Conservation (phyloP, 2,113 vertebrate species). For the Poeciliopsis occidentalis region DNA sequence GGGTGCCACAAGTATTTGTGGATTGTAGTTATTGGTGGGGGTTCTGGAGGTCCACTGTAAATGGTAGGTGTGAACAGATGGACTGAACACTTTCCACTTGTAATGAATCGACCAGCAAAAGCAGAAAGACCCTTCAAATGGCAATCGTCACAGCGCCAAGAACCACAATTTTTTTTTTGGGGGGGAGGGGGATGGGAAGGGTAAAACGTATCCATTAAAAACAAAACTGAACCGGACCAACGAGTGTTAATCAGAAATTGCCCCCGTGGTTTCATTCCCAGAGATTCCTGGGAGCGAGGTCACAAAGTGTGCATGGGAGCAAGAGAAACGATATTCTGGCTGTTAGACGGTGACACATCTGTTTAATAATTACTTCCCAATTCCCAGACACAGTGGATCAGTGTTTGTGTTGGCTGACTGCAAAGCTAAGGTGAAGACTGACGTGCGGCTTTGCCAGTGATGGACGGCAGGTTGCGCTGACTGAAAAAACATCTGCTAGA, state of each 20-base stretch:
- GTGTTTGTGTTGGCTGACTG: slow-evolving; percentile 30
- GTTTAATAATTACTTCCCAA: slow-evolving; percentile 16
- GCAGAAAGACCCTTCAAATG: too few relatives aligned
- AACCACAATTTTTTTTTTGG: too few relatives aligned
- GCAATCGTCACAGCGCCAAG: too few relatives aligned
- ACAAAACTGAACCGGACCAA: too few relatives aligned
- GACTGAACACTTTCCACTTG: too few relatives aligned
- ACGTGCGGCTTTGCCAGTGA: background rate
- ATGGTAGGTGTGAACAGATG: too few relatives aligned
- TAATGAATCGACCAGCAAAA: too few relatives aligned
- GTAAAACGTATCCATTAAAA: too few relatives aligned
- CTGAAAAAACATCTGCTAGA: slow-evolving; percentile 14
- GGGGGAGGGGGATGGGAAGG: too few relatives aligned
- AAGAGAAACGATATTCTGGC: slow-evolving; percentile 12
- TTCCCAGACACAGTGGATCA: slow-evolving; percentile 17
- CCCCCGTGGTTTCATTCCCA: background rate
- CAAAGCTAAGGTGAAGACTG: slow-evolving; percentile 27
- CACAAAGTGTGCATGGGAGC: slow-evolving; percentile 1
- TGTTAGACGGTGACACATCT: background rate
- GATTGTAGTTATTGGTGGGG: too few relatives aligned
- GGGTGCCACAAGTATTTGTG: too few relatives aligned
- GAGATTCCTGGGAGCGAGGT: background rate
- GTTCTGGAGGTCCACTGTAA: too few relatives aligned
- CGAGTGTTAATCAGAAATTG: background rate
- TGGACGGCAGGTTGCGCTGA: background rate